Evolutionary conservation across 2,797 vertebrate species (phyloP).

Genomic region (Sternarchorhynchus goeldii): DNA sequence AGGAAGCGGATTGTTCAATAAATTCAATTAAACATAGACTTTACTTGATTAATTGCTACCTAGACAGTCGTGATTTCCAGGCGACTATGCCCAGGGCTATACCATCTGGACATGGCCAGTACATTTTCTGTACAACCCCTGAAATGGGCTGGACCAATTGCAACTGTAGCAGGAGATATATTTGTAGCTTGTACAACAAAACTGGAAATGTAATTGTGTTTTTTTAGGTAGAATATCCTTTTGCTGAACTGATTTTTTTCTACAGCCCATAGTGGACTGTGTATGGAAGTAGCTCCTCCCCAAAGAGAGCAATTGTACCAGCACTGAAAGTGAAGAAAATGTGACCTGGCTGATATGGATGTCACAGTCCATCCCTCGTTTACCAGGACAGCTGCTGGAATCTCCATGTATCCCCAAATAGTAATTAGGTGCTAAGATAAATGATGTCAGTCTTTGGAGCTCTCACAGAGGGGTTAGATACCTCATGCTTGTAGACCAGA

Average conservation of each 20-base stretch:
- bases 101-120: conserved; percentile 15
- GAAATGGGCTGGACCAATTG: not conserved
- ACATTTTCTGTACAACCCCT: not conserved
- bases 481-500: conserved; percentile 12
- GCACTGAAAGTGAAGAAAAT: conserved; percentile 1
- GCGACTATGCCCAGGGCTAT: conserved; percentile 17
- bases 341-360: not conserved
- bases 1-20: conserved; percentile 9
- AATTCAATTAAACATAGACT: conserved; percentile 30
- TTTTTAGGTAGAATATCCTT: no score
- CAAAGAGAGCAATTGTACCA: no score
- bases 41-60: conserved; percentile 19
- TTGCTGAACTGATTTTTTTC: no score
- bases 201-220: not conserved
- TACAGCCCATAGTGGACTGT: no score
- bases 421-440: conserved; percentile 26
- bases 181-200: no score
- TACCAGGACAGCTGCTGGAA: conserved; percentile 38
- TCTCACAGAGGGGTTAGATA: conserved; percentile 1
- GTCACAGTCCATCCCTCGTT: conserved; percentile 28
- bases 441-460: conserved; percentile 12
- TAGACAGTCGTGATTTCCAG: conserved; percentile 19
- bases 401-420: conserved; percentile 35
- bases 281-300: no score
- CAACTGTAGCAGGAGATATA: not conserved